Conservation (phyloP, 2,888 invertebrate genomes). For the Heliconius ethilla region DNA sequence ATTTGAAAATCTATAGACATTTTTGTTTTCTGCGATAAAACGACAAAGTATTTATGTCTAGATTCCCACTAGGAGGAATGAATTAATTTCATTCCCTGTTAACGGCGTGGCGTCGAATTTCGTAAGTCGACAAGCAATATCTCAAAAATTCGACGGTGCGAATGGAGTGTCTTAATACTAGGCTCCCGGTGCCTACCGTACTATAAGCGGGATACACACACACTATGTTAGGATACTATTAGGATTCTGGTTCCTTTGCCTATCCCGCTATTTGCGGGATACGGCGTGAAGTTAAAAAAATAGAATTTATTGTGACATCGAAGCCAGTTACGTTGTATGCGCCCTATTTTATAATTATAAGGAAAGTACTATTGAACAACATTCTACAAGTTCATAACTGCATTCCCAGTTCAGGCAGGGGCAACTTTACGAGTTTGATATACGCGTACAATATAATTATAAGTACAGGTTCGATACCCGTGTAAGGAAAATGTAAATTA, state of each 20-base stretch:
- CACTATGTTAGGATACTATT: neutral
- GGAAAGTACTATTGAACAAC: conserved; percentile 4
- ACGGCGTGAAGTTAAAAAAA: neutral
- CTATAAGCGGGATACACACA: neutral
- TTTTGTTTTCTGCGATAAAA: no score
- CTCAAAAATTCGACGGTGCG: neutral
- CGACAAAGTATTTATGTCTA: neutral
- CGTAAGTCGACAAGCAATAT: neutral
- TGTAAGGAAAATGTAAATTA: neutral
- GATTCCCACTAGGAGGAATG: neutral
- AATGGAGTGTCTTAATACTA: neutral
- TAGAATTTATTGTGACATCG: neutral
- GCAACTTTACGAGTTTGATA: neutral
- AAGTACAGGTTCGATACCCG: neutral
- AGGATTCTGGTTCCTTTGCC: neutral
- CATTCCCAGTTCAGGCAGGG: neutral
- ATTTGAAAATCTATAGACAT: no score
- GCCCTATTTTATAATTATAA: conserved; percentile 14
- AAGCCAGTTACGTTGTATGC: neutral
- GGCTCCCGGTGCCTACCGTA: neutral
- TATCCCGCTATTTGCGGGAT: neutral
- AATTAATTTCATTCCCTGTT: no score
- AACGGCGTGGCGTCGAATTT: neutral
- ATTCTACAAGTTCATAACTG: conserved; percentile 9
- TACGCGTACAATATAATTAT: conserved; percentile 1